phyloP scores from a whole-genome alignment of 2,888 invertebrate species.

The Nomada flava region DNA sequence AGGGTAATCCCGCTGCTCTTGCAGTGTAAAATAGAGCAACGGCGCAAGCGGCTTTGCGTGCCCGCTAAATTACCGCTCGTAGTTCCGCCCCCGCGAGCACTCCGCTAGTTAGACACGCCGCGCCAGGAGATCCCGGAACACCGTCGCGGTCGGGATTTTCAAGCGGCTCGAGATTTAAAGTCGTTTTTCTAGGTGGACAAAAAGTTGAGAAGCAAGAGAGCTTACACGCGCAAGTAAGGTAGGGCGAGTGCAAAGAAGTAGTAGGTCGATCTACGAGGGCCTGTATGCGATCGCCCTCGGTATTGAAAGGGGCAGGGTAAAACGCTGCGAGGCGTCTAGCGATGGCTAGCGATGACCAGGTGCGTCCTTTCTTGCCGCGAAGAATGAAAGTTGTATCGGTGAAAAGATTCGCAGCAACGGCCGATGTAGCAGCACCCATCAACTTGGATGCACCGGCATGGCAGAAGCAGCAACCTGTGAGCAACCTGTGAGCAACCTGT shows the following conservation, averaged over 20 bases:
- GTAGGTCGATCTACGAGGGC: no score
- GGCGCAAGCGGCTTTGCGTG: constrained; percentile 22
- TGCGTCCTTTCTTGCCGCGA: constrained; percentile 23
- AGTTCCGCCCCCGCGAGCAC: constrained; percentile 36
- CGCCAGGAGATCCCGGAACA: constrained; percentile 36
- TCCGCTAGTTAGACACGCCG: background rate
- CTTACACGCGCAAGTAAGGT: no score
- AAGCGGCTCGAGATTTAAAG: background rate
- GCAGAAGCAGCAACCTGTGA: constrained; percentile 47
- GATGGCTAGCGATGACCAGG: constrained; percentile 16
- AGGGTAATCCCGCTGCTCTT: constrained; percentile 7
- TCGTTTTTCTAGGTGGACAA: no score
- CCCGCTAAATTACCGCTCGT: constrained; percentile 21
- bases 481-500: constrained; percentile 25
- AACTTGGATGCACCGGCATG: constrained; percentile 42
- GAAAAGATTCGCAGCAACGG: constrained; percentile 49
- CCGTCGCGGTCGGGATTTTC: constrained; percentile 17
- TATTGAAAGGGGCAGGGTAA: no score
- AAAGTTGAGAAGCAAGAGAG: no score
- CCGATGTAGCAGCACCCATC: constrained; percentile 60
- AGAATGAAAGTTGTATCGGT: constrained; percentile 26
- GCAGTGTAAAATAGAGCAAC: constrained; percentile 12
- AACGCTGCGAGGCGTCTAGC: constrained; percentile 38
- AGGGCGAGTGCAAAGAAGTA: no score
- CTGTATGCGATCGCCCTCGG: no score